Base-by-base conservation (phyloP, 2,888 invertebrate genomes). In the Nomada ruficornis region DNA sequence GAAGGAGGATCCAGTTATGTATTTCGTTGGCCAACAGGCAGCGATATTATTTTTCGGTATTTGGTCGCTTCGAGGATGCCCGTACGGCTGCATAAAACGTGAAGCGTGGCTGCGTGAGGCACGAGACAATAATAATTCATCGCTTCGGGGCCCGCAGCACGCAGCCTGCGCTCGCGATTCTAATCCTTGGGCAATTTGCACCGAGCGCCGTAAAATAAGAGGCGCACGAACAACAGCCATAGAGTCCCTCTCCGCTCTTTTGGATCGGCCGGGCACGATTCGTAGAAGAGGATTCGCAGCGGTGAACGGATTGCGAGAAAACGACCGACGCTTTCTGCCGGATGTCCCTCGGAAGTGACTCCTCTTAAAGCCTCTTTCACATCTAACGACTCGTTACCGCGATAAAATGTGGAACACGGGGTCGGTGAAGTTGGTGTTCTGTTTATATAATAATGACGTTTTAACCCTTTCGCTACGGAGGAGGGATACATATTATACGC, bases 61-160 rank as follows among this genome's bases (percentile, higher is more conserved):
- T 86, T 64, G 74, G 76, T 29, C 68, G 75, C 79, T 83, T 81
- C 74, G 79, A 75, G 73, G 71, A 77, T 71, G 77, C 71, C 62
- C 72, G 63, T 78, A 75, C 77, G 64, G 76, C 71, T 62, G 74
- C 76, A 77, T 84, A 82, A 20, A 73, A 82, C 80, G 79, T 67
- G 78, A 63, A 77, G 86, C 77, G 79, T 74, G 83, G 84, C 84
- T 86, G 86, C 86, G 86, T 90, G 90, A 88, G 90, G 89, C 87
- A 90, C 91, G 91, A 91, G 90, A 89, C 90, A 91, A 90, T 89
- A 88, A 90, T 90, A 88, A 88, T 87, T 88, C 86, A 81, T 83
- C 65, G 86, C 88, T 80, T 68, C 63, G 59, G 83, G 88, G 86
- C 72, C 64, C 74, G 80, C 82, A 82, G 88, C 88, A 82, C 78